phyloP scores from a whole-genome alignment of 2,888 invertebrate species.

The Coecobrya sp. region DNA sequence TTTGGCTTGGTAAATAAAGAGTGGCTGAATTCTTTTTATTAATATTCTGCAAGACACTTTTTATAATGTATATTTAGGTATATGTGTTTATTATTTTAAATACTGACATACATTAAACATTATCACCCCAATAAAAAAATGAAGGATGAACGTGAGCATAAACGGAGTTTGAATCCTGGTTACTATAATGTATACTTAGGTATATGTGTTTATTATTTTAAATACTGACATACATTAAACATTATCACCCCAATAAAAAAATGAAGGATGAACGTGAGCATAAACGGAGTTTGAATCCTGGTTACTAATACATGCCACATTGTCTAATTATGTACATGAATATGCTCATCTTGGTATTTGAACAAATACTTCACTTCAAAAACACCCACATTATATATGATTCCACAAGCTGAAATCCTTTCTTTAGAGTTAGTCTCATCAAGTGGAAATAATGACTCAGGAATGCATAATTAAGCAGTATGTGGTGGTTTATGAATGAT shows the following conservation, averaged over 20 bases:
- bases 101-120: constrained; percentile 40
- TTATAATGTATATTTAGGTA: no score
- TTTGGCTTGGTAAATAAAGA: neutral
- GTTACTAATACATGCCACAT: neutral
- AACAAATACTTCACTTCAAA: constrained; percentile 57
- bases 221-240: constrained; percentile 31
- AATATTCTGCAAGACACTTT: constrained; percentile 27
- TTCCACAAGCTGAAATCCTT: constrained; percentile 16
- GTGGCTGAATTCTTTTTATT: neutral
- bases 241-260: constrained; percentile 54
- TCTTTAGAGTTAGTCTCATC: constrained; percentile 65
- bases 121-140: constrained; percentile 52
- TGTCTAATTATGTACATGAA: neutral
- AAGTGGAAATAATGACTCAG: constrained; percentile 69
- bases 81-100: constrained; percentile 30
- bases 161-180: constrained; percentile 32
- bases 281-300: constrained; percentile 36
- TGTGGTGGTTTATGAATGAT: constrained; percentile 13
- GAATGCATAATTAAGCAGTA: constrained; percentile 73
- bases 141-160: constrained; percentile 53
- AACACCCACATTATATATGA: constrained; percentile 28
- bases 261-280: constrained; percentile 51
- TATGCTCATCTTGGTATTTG: constrained; percentile 36
- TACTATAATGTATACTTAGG: neutral
- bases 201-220: constrained; percentile 7